Evolutionary conservation across 2,113 vertebrate species (phyloP).

Genomic region (Hydrolagus affinis): DNA sequence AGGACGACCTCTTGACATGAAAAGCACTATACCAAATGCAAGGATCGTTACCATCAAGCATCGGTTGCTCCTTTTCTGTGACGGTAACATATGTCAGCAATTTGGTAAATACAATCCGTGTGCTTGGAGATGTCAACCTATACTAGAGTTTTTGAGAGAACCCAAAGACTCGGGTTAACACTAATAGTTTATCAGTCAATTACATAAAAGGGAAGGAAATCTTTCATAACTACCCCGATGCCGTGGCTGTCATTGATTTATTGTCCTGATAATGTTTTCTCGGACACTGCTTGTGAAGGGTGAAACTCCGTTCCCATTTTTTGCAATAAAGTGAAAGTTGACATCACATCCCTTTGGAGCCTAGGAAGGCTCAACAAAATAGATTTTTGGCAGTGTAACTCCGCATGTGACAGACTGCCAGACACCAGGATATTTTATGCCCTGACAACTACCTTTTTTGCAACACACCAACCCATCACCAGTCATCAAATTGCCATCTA

Average conservation of each 20-base stretch:
- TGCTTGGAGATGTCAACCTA: not conserved
- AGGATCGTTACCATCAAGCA: too few species aligned
- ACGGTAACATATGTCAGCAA: too few species aligned
- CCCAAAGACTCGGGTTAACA: not conserved
- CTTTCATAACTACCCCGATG: constrained; percentile 7
- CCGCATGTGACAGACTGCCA: constrained; percentile 13
- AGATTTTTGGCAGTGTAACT: constrained; percentile 9
- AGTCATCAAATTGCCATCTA: not conserved
- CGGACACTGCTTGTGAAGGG: not conserved
- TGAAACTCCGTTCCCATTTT: not conserved
- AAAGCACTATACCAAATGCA: too few species aligned
- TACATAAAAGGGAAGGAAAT: constrained; percentile 21
- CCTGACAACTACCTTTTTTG: constrained; percentile 9
- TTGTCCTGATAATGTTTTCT: constrained; percentile 25
- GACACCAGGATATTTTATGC: constrained; percentile 14
- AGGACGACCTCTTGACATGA: too few species aligned
- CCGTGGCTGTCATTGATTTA: constrained; percentile 10
- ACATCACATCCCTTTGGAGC: not conserved
- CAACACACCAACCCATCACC: not conserved
- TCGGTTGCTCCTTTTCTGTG: too few species aligned
- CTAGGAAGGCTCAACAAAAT: constrained; percentile 7
- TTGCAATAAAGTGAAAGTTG: constrained; percentile 27
- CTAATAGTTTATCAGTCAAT: constrained; percentile 7
- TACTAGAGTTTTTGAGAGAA: not conserved
- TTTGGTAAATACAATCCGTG: not conserved